Base-by-base conservation (phyloP, 2,888 invertebrate species). In the Scaptomyza flava region DNA sequence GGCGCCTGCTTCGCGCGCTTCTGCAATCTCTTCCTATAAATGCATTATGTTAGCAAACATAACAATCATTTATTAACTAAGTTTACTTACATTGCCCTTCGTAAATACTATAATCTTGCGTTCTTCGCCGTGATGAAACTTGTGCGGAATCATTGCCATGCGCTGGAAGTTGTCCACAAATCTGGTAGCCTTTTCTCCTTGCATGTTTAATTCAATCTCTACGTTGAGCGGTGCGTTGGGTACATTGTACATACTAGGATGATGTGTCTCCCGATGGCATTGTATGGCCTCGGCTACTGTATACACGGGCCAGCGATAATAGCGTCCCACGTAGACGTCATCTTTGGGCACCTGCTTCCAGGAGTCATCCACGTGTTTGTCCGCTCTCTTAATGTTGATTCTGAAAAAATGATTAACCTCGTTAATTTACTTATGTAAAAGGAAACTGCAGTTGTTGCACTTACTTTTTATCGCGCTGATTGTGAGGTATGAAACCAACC, bases 191-290 rank as follows among this genome's bases (percentile, higher is more conserved):
- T 92, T 92, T 57, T 92, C 92, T 0, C 74, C 92, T 74, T 93
- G 93, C 96, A 98, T 96, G 89, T 98, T 95, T 4, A 98, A 91
- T 90, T 98, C 97, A 62, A 98, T 93, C 38, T 94, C 92, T 3
- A 96, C 94, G 73, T 93, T 93, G 0, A 98, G 91, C 12, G 94
- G 92, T 0, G 96, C 95, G 90, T 95, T 93, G 0, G 96, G 96
- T 38, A 93, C 92, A 91, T 98, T 96, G 84, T 95, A 96, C 93
- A 98, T 95, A 1, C 96, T 94, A 0, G 97, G 96, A 90, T 97
- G 96, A 90, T 97, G 96, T 0, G 95, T 95, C 91, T 98, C 96
- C 50, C 95, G 93, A 84, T 97, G 96, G 63, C 94, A 95, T 69
- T 94, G 92, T 12, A 98, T 93, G 0, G 97, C 98, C 82, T 97